Percentiles rank a stretch among this genome's conserved stretches.
These are phyloP conservation scores for Tachyglossus aculeatus DNA, from an alignment of 2,797 vertebrate genomes.

Conservation along the genomic window DNA sequence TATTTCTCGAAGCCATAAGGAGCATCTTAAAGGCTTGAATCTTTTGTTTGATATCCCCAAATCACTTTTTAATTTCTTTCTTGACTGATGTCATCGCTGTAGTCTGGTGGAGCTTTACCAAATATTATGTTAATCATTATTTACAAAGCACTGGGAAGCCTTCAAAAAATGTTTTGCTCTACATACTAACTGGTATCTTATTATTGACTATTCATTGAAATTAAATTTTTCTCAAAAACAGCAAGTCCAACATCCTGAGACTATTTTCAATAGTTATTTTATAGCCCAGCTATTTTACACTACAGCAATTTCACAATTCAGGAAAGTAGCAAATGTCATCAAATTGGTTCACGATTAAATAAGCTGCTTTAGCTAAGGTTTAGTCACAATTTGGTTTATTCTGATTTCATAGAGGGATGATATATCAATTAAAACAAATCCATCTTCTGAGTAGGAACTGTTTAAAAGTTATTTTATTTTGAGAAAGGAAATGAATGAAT, in stretches of 20 bases:
- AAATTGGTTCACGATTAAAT: constrained; percentile 10
- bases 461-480: constrained; percentile 46
- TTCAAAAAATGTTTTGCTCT: too few species aligned
- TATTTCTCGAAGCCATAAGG: too few species aligned
- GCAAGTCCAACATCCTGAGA: background rate
- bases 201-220: too few species aligned
- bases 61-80: too few species aligned
- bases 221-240: too few species aligned
- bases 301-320: background rate
- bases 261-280: background rate
- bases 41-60: too few species aligned
- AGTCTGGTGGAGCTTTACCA: too few species aligned
- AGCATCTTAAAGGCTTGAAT: too few species aligned
- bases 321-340: background rate
- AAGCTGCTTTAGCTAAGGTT: constrained; percentile 25
- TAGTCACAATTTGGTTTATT: constrained; percentile 3
- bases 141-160: too few species aligned
- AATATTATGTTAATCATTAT: too few species aligned
- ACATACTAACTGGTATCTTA: too few species aligned
- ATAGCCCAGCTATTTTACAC: background rate
- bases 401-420: constrained; percentile 42
- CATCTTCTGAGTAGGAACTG: constrained; percentile 10
- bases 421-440: constrained; percentile 54
- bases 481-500: constrained; percentile 32
- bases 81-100: too few species aligned